A percentile compares a stretch with the other conserved stretches of the same genome.
Evolutionary conservation across 2,113 vertebrate species (phyloP).

Genomic region (Catharus bicknelli): DNA sequence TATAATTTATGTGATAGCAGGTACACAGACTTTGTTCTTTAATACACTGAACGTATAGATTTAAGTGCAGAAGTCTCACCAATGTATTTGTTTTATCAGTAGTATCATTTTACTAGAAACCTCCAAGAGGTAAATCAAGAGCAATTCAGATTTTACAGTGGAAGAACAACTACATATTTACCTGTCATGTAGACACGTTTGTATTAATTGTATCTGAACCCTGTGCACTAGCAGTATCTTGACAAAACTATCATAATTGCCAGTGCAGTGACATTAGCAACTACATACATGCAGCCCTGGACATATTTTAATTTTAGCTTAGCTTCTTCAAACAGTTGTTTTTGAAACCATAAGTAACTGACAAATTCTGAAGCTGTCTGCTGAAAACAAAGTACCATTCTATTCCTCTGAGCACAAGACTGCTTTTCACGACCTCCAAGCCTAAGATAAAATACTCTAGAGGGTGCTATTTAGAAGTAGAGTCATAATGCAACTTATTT

Average conservation of each 20-base stretch:
- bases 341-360: background rate
- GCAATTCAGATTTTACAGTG: background rate
- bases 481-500: background rate
- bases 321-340: background rate
- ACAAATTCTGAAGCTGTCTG: background rate
- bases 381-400: background rate
- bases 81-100: background rate
- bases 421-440: background rate
- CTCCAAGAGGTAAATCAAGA: background rate
- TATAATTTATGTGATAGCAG: background rate
- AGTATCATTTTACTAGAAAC: background rate
- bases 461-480: background rate
- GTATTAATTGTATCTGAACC: background rate
- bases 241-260: background rate
- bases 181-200: rapidly evolving
- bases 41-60: background rate
- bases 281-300: background rate
- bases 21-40: background rate
- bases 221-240: background rate
- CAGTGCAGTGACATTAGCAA: background rate
- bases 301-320: background rate
- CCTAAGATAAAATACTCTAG: background rate
- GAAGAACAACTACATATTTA: background rate
- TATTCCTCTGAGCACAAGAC: background rate
- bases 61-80: background rate